Evolutionary conservation across 2,113 vertebrate species (phyloP).

Genomic region (Cebidichthys violaceus): DNA sequence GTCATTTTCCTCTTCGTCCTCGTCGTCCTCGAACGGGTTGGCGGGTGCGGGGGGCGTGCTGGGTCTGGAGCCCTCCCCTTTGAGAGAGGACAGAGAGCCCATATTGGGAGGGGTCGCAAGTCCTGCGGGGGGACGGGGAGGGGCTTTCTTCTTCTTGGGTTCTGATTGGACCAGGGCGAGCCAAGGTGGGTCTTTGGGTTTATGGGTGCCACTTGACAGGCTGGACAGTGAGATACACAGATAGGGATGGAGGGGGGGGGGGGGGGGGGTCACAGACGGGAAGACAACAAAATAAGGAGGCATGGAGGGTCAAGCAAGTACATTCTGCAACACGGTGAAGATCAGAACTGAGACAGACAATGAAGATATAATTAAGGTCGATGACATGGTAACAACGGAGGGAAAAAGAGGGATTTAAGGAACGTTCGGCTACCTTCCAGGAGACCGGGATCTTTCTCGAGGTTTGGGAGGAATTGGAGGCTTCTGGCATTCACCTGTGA

Average conservation of each 20-base stretch:
- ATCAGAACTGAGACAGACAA: slow-evolving; percentile 5
- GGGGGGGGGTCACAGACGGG: slow-evolving; percentile 65
- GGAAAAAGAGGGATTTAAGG: not conserved
- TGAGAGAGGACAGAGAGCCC: slow-evolving; percentile 76
- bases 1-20: slow-evolving; percentile 62
- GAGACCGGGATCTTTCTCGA: slow-evolving; percentile 80
- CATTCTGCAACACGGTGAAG: not conserved
- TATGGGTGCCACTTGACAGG: slow-evolving; percentile 78
- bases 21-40: slow-evolving; percentile 92
- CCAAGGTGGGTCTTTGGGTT: slow-evolving; percentile 95
- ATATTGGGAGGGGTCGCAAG: slow-evolving; percentile 64
- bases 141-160: slow-evolving; percentile 92
- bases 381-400: slow-evolving; percentile 28
- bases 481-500: slow-evolving; percentile 67
- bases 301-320: slow-evolving; percentile 32
- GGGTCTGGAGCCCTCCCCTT: slow-evolving; percentile 74
- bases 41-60: slow-evolving; percentile 78
- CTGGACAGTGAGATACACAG: slow-evolving; percentile 72
- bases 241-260: slow-evolving; percentile 66
- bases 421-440: slow-evolving; percentile 73
- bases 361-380: slow-evolving; percentile 3
- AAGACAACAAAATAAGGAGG: slow-evolving; percentile 48
- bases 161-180: slow-evolving; percentile 93
- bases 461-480: slow-evolving; percentile 78
- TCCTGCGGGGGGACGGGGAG: slow-evolving; percentile 80